phyloP scores from a whole-genome alignment of 2,113 vertebrate genomes.

The Lepisosteus osseus region DNA sequence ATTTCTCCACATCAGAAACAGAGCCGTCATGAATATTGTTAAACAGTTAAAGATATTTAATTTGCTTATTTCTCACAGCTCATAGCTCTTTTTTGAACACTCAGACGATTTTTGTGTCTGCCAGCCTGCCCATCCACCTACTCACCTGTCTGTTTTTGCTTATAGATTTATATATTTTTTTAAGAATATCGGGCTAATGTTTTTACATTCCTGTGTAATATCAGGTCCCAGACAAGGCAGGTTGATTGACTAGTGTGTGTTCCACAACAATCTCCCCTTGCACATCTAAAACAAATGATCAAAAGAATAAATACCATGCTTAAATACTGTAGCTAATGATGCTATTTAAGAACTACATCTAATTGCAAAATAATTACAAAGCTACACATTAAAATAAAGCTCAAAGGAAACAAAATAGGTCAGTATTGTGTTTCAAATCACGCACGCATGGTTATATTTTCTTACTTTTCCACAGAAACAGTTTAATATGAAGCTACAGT shows the following conservation, averaged over 20 bases:
- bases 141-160: no score
- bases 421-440: not conserved
- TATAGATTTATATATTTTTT: no score
- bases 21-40: no score
- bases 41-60: no score
- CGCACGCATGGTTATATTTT: not conserved
- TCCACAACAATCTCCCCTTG: conserved; percentile 27
- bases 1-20: no score
- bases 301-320: conserved; percentile 50
- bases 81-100: no score
- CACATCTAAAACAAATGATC: conserved; percentile 30
- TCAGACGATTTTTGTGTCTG: no score
- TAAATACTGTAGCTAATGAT: conserved; percentile 44
- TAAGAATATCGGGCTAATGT: no score
- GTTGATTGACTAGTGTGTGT: not conserved
- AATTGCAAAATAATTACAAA: conserved; percentile 51
- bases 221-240: not conserved
- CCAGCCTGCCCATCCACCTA: no score
- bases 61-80: no score
- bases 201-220: not conserved
- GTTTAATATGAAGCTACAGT: not conserved
- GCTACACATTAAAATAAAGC: conserved; percentile 26
- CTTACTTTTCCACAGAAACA: not conserved
- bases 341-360: conserved; percentile 48
- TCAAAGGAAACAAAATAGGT: conserved; percentile 1